Conservation (phyloP, 2,797 vertebrate genomes). For the Tarsius wallacei region DNA sequence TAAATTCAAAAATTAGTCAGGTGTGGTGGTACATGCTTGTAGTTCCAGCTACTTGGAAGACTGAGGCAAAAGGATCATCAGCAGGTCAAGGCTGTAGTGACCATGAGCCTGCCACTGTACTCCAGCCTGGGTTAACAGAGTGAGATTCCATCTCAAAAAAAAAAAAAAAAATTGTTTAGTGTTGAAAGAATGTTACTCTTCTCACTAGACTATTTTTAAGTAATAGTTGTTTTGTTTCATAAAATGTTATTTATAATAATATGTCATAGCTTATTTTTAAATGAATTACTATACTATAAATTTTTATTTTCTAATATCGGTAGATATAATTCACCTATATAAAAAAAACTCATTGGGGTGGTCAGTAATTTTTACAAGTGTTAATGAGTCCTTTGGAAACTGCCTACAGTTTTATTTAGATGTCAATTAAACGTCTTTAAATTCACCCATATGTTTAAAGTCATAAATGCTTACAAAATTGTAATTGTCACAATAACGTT, state of each 20-base stretch:
- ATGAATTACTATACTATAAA: slow-evolving; percentile 32
- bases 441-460: slow-evolving; percentile 57
- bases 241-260: slow-evolving; percentile 22
- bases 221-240: neutral
- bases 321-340: neutral
- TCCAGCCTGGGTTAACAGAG: too few relatives aligned
- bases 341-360: neutral
- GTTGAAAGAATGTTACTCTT: slow-evolving; percentile 1
- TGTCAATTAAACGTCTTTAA: slow-evolving; percentile 42
- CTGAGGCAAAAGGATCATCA: too few relatives aligned
- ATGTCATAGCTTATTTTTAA: slow-evolving; percentile 21
- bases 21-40: too few relatives aligned
- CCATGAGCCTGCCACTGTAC: too few relatives aligned
- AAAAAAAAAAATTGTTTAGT: too few relatives aligned
- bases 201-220: neutral
- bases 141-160: too few relatives aligned
- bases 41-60: too few relatives aligned
- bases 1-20: too few relatives aligned
- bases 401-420: neutral
- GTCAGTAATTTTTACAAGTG: slow-evolving; percentile 42
- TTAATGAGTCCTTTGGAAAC: slow-evolving; percentile 44
- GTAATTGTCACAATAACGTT: slow-evolving; percentile 42
- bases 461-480: slow-evolving; percentile 50
- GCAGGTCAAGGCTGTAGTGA: too few relatives aligned
- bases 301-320: slow-evolving; percentile 6